Percentiles rank a stretch among this genome's conserved stretches.
Evolutionary conservation across 2,888 invertebrate genomes (phyloP).

Genomic region (Drosophila robusta): DNA sequence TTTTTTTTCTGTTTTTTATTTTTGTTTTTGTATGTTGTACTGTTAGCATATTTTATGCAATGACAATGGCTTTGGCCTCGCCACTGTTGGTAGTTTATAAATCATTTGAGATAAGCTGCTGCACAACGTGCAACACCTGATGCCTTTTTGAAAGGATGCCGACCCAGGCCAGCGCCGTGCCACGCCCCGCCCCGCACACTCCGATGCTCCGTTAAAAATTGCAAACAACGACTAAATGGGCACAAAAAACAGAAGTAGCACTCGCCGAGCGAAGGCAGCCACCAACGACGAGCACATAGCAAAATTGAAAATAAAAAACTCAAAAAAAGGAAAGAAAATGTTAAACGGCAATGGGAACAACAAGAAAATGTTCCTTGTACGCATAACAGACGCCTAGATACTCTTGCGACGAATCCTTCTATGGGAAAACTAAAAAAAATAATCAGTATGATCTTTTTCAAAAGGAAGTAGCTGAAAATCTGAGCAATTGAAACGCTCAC

Average conservation of each 20-base stretch:
- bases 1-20: slow-evolving; percentile 17
- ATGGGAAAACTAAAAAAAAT: background rate
- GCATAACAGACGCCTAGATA: background rate
- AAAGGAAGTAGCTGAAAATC: background rate
- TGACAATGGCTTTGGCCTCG: slow-evolving; percentile 83
- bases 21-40: slow-evolving; percentile 48
- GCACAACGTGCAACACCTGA: slow-evolving; percentile 84
- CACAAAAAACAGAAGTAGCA: slow-evolving; percentile 63
- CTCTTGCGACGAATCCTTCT: slow-evolving; percentile 5
- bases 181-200: slow-evolving; percentile 32
- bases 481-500: too few species aligned
- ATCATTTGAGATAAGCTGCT: slow-evolving; percentile 84
- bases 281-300: slow-evolving; percentile 52
- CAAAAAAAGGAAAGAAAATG: slow-evolving; percentile 26
- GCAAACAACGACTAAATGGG: slow-evolving; percentile 76
- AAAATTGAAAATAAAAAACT: slow-evolving; percentile 62
- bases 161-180: slow-evolving; percentile 43
- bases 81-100: slow-evolving; percentile 84
- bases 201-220: slow-evolving; percentile 67
- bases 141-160: slow-evolving; percentile 77
- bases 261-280: slow-evolving; percentile 37
- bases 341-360: slow-evolving; percentile 29
- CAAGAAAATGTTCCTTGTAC: slow-evolving; percentile 11
- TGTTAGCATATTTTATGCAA: slow-evolving; percentile 83
- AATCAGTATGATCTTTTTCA: background rate